Base-by-base conservation (phyloP, 2,113 vertebrate genomes). In the Lota lota region DNA sequence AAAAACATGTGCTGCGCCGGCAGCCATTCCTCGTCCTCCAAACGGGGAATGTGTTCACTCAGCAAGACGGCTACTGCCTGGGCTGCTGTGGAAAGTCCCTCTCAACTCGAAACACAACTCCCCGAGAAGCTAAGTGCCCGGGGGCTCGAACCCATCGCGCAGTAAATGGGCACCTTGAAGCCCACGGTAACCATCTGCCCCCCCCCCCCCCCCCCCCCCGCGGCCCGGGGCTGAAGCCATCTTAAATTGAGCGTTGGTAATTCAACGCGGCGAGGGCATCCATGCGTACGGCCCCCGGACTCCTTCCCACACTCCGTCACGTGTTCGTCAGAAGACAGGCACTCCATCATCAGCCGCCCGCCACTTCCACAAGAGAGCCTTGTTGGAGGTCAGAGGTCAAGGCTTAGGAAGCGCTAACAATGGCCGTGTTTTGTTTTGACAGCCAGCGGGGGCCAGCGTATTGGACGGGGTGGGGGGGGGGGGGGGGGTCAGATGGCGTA, bases 381-480 rank as follows among this genome's bases (percentile, higher is more conserved):
- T 12, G 40, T 2, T 61, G 51, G 20, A 65, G 82, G 78, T 81
- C 66, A 57, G 53, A 73, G 86, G 83, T 90, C 85, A 79, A 18
- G 68, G 76, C 69, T 86, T 77, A 79, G 88, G 86, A 90, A 88
- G 79, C 20, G 63, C 82, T 78, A 85, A 87, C 85, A 91, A 86
- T 88, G 84, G 77, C 50, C 0, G 64, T 22, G 65, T 83, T 82
- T 85, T 79, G 74, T 87, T 86, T 81, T 82, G 81, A 82, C 79
- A 60, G 72, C 19, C 73, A 28, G 63, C 57, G 72, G 63, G 28
- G 15, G 66, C 21, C 21, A 56, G 53, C 40, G 40, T 18, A 64
- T 76, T 76, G 40, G 40, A 47, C 20, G 54, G 69, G n/a, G n/a
- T n/a, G n/a, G n/a, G n/a, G n/a, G n/a, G n/a, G n/a, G n/a, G n/a